phyloP scores from a whole-genome alignment of 1,140 invertebrate genomes.

The Glossosoma conforme region DNA sequence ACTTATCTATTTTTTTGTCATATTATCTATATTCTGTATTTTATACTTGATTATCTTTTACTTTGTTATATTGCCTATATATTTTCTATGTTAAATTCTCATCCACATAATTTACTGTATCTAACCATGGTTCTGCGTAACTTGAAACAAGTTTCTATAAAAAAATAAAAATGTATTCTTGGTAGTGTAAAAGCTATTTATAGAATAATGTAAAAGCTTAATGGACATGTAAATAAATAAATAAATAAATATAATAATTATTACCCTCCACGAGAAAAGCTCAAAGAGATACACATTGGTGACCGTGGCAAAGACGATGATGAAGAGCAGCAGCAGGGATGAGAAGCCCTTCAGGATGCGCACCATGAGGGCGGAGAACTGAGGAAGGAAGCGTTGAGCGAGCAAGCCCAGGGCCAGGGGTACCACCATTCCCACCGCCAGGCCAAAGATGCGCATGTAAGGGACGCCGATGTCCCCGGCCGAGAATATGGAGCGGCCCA shows the following conservation, averaged over 20 bases:
- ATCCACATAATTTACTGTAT: too few species aligned
- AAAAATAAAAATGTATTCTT: too few species aligned
- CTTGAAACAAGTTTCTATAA: too few species aligned
- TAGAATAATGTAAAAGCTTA: too few species aligned
- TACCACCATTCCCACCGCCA: conserved; percentile 74
- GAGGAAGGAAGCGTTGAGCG: conserved; percentile 65
- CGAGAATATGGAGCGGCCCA: conserved; percentile 78
- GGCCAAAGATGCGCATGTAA: conserved; percentile 70
- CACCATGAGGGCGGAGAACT: conserved; percentile 63
- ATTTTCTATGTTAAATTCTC: too few species aligned
- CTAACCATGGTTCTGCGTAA: too few species aligned
- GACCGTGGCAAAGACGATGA: conserved; percentile 87
- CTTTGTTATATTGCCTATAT: too few species aligned
- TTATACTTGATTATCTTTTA: too few species aligned
- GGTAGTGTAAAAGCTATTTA: too few species aligned
- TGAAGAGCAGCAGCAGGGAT: conserved; percentile 76
- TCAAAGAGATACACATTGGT: conserved; percentile 90
- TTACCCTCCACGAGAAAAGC: conserved; percentile 81
- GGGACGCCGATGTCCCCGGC: conserved; percentile 70
- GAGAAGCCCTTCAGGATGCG: conserved; percentile 84
- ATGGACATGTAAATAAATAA: too few species aligned
- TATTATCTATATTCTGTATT: too few species aligned
- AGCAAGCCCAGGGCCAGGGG: conserved; percentile 77
- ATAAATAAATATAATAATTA: conserved; percentile 2
- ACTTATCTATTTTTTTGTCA: too few species aligned